phyloP scores from a whole-genome alignment of 2,113 vertebrate genomes.

The Trematomus loennbergii region DNA sequence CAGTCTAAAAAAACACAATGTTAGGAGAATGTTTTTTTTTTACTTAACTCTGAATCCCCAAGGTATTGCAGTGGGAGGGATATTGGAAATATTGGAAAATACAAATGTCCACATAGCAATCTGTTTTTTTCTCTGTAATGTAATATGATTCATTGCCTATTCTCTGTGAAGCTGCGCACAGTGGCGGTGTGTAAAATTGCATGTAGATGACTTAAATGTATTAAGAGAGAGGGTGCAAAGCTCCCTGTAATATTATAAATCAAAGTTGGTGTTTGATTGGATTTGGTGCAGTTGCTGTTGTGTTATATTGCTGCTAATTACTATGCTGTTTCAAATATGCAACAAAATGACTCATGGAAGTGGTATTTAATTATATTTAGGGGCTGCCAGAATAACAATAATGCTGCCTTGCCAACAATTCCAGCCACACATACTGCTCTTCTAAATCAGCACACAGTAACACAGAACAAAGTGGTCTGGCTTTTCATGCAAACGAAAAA shows the following conservation, averaged over 20 bases:
- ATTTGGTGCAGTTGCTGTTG: slow-evolving; percentile 42
- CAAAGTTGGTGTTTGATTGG: slow-evolving; percentile 32
- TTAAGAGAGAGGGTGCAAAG: slow-evolving; percentile 4
- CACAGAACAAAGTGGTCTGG: slow-evolving; percentile 47
- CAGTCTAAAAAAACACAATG: slow-evolving; percentile 76
- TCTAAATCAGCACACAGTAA: slow-evolving; percentile 41
- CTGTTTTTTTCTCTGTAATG: slow-evolving; percentile 17
- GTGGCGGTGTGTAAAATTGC: not conserved
- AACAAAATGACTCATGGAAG: slow-evolving; percentile 72
- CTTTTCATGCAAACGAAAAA: slow-evolving; percentile 52
- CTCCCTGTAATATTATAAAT: slow-evolving; percentile 39
- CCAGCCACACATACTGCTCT: slow-evolving; percentile 34
- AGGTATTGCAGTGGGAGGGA: slow-evolving; percentile 58
- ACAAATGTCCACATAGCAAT: slow-evolving; percentile 55
- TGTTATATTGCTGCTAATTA: slow-evolving; percentile 60
- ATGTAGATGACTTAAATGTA: slow-evolving; percentile 9
- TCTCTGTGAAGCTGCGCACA: slow-evolving; percentile 17
- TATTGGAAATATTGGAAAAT: slow-evolving; percentile 68
- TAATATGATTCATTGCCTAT: slow-evolving; percentile 47
- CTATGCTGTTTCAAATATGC: slow-evolving; percentile 52
- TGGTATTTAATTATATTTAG: slow-evolving; percentile 75
- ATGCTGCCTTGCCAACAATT: slow-evolving; percentile 60
- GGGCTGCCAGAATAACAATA: slow-evolving; percentile 65
- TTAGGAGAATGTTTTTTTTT: slow-evolving; percentile 49
- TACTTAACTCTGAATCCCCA: slow-evolving; percentile 63